Evolutionary conservation across 2,113 vertebrate genomes (phyloP), one percentile per base, ranked within the genome.

Genomic region (Clarias macrocephalus): DNA sequence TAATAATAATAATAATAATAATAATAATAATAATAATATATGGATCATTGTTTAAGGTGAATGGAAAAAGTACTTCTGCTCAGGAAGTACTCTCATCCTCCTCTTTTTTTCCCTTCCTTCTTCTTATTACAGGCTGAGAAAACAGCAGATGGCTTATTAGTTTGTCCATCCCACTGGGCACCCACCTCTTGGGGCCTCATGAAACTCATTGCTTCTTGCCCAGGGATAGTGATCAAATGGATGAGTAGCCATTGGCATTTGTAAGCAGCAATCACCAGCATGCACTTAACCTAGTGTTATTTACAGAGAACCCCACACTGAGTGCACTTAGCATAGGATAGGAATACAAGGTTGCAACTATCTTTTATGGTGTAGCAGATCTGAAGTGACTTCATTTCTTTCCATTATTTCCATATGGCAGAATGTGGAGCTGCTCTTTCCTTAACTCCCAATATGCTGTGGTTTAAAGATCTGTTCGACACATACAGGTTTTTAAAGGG

Each of bases 121-220:
- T 73, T 10, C 65, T 82, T 3, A 1, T 82, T 62, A 82, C 21
- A 54, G 90, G 89, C 83, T 88, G 91, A 90, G 88, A 91, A 89
- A 89, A 87, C 75, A 89, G 85, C 85, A 87, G 85, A 84, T 82
- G 76, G 54, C 30, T 66, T 79, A 82, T 82, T 76, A 73, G 70
- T 76, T 16, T 77, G 60, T n/a, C 73, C 48, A 65, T 83, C 48
- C 19, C 60, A 66, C 80, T 65, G 77, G 33, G 23, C 84, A 72
- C 60, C 72, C 48, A 57, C 80, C 8, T 33, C 82, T 81, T 62
- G n/a, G 30, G 54, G 12, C 63, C 63, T 80, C 28, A 75, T 5
- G 75, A 80, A 68, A 33, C 85, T 19, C 25, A 48, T 37, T 23
- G 11, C 80, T 30, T 83, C 57, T 75, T 76, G 21, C 70, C 76